phyloP scores from a whole-genome alignment of 2,113 vertebrate species.

The Paradisaea rubra region DNA sequence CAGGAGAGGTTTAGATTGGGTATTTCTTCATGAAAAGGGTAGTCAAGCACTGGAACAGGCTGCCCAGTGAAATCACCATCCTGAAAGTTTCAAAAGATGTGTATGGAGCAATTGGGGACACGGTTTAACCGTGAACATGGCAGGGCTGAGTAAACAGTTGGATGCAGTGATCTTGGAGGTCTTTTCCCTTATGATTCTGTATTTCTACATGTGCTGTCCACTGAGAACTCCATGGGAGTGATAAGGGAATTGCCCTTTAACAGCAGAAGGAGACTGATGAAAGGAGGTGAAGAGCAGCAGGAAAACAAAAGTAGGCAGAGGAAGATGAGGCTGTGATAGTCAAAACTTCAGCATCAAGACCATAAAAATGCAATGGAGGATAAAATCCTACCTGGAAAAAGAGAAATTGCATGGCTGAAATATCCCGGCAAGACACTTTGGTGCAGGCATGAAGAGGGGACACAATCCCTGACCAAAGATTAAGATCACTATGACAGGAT shows the following conservation, averaged over 20 bases:
- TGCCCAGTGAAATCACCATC: neutral
- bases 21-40: neutral
- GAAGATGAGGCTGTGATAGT: neutral
- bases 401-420: neutral
- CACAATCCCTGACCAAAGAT: rapidly evolving
- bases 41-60: neutral
- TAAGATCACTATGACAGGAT: neutral
- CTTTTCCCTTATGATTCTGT: neutral
- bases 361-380: rapidly evolving
- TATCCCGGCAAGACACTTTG: neutral
- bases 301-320: neutral
- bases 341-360: neutral
- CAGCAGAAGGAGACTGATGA: neutral
- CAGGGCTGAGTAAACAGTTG: neutral
- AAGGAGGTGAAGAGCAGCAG: neutral
- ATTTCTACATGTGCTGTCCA: neutral
- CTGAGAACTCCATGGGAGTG: too few species aligned
- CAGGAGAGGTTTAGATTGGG: neutral
- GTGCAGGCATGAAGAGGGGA: neutral
- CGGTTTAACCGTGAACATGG: neutral
- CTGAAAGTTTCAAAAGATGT: neutral
- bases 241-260: neutral
- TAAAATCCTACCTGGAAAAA: neutral
- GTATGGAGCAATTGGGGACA: neutral
- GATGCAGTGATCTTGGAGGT: neutral